Conservation (phyloP, 2,113 vertebrate genomes). For the Cromileptes altivelis region DNA sequence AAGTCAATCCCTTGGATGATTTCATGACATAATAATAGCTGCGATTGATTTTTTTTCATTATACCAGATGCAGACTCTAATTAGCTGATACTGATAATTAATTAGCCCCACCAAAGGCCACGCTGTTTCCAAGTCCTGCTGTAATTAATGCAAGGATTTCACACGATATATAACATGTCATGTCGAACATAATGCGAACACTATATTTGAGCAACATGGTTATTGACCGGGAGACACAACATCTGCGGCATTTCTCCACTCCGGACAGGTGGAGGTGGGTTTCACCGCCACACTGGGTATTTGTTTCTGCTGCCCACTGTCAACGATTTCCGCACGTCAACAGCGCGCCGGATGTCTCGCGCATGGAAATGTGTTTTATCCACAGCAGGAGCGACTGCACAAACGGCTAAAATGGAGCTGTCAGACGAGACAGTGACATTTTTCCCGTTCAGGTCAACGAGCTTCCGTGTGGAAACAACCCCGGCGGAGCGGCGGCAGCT, state of each 20-base stretch:
- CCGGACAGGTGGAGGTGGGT: conserved; percentile 58
- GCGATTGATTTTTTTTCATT: background rate
- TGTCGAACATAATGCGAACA: background rate
- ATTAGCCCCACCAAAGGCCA: conserved; percentile 59
- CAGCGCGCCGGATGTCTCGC: conserved; percentile 16
- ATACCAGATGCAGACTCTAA: conserved; percentile 39
- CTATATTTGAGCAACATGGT: background rate
- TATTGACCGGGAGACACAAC: background rate
- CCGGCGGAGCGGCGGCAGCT: conserved; percentile 41
- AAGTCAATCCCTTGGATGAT: background rate
- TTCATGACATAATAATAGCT: background rate
- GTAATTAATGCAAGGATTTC: background rate
- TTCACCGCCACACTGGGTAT: conserved; percentile 22
- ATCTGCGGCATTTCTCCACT: conserved; percentile 28
- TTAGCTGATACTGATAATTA: conserved; percentile 57
- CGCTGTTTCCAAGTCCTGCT: background rate
- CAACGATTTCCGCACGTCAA: conserved; percentile 70
- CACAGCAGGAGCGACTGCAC: background rate
- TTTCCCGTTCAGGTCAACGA: conserved; percentile 7
- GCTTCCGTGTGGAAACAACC: conserved; percentile 29
- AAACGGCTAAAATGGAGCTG: background rate
- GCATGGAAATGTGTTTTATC: background rate
- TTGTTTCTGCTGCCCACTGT: conserved; percentile 20
- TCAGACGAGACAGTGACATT: background rate
- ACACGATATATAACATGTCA: background rate